Evolutionary conservation across 2,113 vertebrate genomes (phyloP).

Genomic region (Ameiurus melas): DNA sequence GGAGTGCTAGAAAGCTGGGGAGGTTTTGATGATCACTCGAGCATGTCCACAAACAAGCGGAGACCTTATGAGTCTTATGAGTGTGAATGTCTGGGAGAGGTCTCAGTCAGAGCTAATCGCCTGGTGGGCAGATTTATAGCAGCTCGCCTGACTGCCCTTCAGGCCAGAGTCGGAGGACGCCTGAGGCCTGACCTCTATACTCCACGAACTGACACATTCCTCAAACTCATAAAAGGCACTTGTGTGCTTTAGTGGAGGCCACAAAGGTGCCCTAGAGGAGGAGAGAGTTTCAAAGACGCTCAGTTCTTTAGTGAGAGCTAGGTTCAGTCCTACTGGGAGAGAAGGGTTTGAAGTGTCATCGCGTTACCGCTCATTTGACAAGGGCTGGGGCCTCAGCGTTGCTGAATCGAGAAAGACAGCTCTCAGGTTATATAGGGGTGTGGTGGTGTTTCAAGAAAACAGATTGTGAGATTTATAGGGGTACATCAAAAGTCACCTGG

Average conservation of each 20-base stretch:
- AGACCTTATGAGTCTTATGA: constrained; percentile 8
- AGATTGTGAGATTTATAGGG: not conserved
- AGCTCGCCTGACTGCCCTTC: constrained; percentile 31
- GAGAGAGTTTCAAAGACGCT: constrained; percentile 9
- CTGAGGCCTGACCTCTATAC: constrained; percentile 33
- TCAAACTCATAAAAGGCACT: constrained; percentile 44
- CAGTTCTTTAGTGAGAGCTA: constrained; percentile 19
- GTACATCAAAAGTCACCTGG: not conserved
- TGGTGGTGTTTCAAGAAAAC: not conserved
- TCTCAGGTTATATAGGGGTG: constrained; percentile 12
- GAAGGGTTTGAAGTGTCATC: constrained; percentile 75
- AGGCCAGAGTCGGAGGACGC: constrained; percentile 4
- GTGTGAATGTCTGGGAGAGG: constrained; percentile 26
- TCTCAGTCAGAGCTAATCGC: constrained; percentile 44
- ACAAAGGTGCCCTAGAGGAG: constrained; percentile 26
- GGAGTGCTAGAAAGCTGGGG: not conserved
- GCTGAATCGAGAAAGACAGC: not conserved
- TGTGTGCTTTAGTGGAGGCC: constrained; percentile 28
- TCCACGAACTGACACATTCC: constrained; percentile 37
- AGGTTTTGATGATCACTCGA: constrained; percentile 8
- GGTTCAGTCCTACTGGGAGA: constrained; percentile 37
- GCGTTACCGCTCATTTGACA: constrained; percentile 75
- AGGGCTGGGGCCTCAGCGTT: constrained; percentile 63
- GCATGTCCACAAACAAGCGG: constrained; percentile 28
- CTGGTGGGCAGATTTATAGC: constrained; percentile 43